Base-by-base conservation (phyloP, 1,140 invertebrate genomes). In the Bombus huntii region DNA sequence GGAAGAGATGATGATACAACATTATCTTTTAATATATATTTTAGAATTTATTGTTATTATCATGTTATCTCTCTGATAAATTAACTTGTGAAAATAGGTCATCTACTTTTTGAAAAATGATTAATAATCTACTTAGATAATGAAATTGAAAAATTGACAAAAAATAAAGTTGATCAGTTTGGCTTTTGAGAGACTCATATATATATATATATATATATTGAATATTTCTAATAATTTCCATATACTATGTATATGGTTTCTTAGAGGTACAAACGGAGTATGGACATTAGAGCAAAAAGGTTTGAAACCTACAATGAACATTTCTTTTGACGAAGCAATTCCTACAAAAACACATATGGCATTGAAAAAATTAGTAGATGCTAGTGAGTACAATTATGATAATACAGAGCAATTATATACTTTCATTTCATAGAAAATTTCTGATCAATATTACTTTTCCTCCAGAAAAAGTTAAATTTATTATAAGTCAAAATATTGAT, bases 401-500 rank as follows among this genome's bases (percentile, higher is more conserved):
- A 9, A 2, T 1, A 3, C 0, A 18, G 18, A 8, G 0, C 5
- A 31, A 15, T 18, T 2, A 42, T n/a, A 2, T 9, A 57, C 0
- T 10, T 25, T 12, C 1, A 18, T 25, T 39, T 39, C 34, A 6
- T 39, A 37, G 3, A 66, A 47, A 25, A 53, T 31, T 74, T 28
- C 5, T 62, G 12, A 53, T 18, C 10, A 1, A 28, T 44, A 59
- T 78, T 72, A 66, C 71, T 22, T 83, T 59, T 89, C 82, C 90
- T 94, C n/a, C 94, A 95, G 97, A 97, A 59, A 97, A 97, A 94
- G 95, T 99, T 2, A 97, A 99, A 83, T 99, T 98, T 94, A 96
- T 99, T 37, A 96, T 99, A 15, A 99, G 98, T 92, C 99, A 99
- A 95, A 99, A 99, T 95, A 99, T 99, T 92, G 99, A 99, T 96